Base-by-base conservation (phyloP, 2,888 invertebrate genomes). In the Dermolepida albohirtum region DNA sequence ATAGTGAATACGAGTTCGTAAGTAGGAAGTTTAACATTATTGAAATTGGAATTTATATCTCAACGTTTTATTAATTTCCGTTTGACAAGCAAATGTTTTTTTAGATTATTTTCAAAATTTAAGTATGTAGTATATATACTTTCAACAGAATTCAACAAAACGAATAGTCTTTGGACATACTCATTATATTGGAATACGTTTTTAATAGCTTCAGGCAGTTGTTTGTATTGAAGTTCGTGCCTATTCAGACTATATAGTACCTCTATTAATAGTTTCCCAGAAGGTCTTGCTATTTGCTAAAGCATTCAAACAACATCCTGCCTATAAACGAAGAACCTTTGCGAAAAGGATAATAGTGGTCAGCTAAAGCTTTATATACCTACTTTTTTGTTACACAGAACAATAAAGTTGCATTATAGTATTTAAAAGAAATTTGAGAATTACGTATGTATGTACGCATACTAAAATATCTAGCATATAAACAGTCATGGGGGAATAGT, bases 241-340 rank as follows among this genome's bases (percentile, higher is more conserved):
- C 29, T 6, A 57, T 57, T 57, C 22, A 57, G 11, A 57, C 41
- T n/a, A 29, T 39, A 41, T 12, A 22, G 12, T 57, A 57, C 57
- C 43, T 29, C 57, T 57, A 57, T 57, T 57, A 57, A 57, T 57
- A 57, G 57, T 43, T 57, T 57, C 44, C 44, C 16, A 57, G 44
- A 57, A 57, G 43, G 57, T 43, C 41, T 57, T 57, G 43, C 43
- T 43, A 44, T 43, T 57, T 44, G 41, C 44, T 16, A 43, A 34
- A 44, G 57, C 57, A 43, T 44, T 43, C 14, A 57, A 43, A 57
- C 43, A 27, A 57, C 57, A 57, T 57, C 57, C 57, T 57, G 57
- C 44, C 34, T 22, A 22, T 41, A 11, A 40, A 55, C 43, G 11
- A 34, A 17, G 22, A 55, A 5, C 41, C 55, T 41, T 11, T 41